Evolutionary conservation across 2,797 vertebrate species (phyloP), one percentile per base, ranked within the genome.

Genomic region (Acanthurus lineatus): DNA sequence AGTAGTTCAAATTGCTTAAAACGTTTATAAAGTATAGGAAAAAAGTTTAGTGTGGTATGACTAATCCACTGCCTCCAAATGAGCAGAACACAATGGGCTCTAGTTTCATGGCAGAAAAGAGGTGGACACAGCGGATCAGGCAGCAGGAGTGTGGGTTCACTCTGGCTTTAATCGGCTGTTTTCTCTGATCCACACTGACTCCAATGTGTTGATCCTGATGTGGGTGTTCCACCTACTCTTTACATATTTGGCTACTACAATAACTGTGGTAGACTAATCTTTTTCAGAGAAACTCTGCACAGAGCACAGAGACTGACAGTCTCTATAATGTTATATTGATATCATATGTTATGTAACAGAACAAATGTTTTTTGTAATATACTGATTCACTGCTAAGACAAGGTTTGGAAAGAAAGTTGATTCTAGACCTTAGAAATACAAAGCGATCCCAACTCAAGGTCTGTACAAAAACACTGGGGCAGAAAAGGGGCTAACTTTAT

Each of bases 31-130:
- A 73, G 64, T 58, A 66, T 53, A 22, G 28, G 38, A 49, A 25
- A 25, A 25, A 25, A 25, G 25, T 25, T 25, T 2, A 25, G 25
- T 25, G 25, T 65, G 9, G 20, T 32, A 73, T 38, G 51, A 48
- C 8, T n/a, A 8, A 44, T 70, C 47, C 71, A 65, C 28, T 48
- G 25, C 6, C 6, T 77, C 22, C 17, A 25, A 66, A 45, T 28
- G 45, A 14, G 53, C 16, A 42, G 19, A 60, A 58, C 15, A 54
- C 51, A 65, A 5, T 42, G 32, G 48, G 11, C 19, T 62, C 51
- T 38, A 44, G 76, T 73, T 61, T 69, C 35, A 54, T 51, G 61
- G 35, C 14, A 25, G 35, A 45, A 57, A 32, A 49, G 15, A 51
- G 11, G 22, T 42, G 12, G 32, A 22, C 57, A 49, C 15, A 9